A percentile compares a stretch with the other conserved stretches of the same genome.
phyloP scores from a whole-genome alignment of 2,113 vertebrate species.

The Bagarius yarrelli region DNA sequence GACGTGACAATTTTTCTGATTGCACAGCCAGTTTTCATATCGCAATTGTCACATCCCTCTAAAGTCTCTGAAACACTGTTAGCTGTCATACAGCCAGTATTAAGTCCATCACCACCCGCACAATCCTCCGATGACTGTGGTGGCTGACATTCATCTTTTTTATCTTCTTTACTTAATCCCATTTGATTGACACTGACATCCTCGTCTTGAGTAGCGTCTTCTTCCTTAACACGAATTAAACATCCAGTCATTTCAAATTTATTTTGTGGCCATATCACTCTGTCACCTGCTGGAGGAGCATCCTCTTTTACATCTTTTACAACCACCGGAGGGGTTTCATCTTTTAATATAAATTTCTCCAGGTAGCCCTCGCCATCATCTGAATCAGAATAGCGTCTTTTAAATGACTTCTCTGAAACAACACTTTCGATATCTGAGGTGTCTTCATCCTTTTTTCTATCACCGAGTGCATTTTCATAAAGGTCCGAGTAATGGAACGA shows the following conservation, averaged over 20 bases:
- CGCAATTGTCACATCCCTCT: slow-evolving; percentile 1
- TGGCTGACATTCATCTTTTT: slow-evolving; percentile 36
- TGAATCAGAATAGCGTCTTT: slow-evolving; percentile 78
- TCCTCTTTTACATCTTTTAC: slow-evolving; percentile 56
- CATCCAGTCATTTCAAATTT: slow-evolving; percentile 72
- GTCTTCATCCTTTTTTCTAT: slow-evolving; percentile 75
- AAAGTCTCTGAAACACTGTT: slow-evolving; percentile 10
- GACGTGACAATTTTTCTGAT: slow-evolving; percentile 1
- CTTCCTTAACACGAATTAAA: slow-evolving; percentile 56
- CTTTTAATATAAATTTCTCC: slow-evolving; percentile 89
- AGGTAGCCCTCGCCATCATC: slow-evolving; percentile 84
- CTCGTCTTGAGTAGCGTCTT: slow-evolving; percentile 43
- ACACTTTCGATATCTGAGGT: slow-evolving; percentile 80
- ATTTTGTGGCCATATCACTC: slow-evolving; percentile 67
- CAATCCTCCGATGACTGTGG: slow-evolving; percentile 1
- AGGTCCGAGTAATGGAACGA: slow-evolving; percentile 90
- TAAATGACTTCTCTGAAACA: slow-evolving; percentile 77
- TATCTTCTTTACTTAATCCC: slow-evolving; percentile 22
- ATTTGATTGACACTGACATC: slow-evolving; percentile 32
- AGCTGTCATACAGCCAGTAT: slow-evolving; percentile 8
- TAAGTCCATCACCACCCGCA: neutral
- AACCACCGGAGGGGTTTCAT: slow-evolving; percentile 72
- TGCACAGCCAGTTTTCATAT: slow-evolving; percentile 20
- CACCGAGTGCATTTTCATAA: slow-evolving; percentile 81
- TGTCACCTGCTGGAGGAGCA: slow-evolving; percentile 50